phyloP scores from a whole-genome alignment of 1,140 invertebrate species.

The Marisa cornuarietis region DNA sequence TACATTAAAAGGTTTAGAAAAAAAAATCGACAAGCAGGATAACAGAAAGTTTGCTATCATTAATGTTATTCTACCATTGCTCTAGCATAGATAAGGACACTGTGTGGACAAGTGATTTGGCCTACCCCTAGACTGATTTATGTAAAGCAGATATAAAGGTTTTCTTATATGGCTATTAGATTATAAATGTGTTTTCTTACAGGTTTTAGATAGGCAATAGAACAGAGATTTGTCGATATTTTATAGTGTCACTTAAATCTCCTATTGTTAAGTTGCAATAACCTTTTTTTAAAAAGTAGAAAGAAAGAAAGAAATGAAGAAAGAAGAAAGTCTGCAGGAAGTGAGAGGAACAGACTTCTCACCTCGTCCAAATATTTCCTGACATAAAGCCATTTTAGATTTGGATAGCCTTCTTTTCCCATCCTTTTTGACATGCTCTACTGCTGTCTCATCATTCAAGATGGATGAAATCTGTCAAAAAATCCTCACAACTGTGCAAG shows the following conservation, averaged over 20 bases:
- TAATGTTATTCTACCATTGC: too few species aligned
- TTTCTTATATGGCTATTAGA: not conserved
- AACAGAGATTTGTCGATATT: not conserved
- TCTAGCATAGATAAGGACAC: too few species aligned
- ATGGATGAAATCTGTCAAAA: constrained; percentile 72
- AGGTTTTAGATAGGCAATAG: not conserved
- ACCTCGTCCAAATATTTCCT: constrained; percentile 83
- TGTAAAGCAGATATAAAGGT: too few species aligned
- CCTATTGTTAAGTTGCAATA: too few species aligned
- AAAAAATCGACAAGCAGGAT: not conserved
- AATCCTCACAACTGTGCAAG: too few species aligned
- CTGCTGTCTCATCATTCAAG: constrained; percentile 81
- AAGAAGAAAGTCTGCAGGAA: not conserved
- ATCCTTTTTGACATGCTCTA: constrained; percentile 80
- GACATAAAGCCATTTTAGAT: constrained; percentile 76
- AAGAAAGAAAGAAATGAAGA: not conserved
- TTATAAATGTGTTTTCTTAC: not conserved
- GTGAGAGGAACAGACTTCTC: constrained; percentile 1
- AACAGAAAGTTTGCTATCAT: not conserved
- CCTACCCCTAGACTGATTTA: too few species aligned
- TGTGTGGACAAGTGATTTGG: too few species aligned
- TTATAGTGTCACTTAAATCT: too few species aligned
- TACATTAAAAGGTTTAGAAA: too few species aligned
- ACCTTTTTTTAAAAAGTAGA: not conserved
- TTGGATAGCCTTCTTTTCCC: constrained; percentile 75